A percentile compares a stretch with the other conserved stretches of the same genome.
Conservation (phyloP, 2,888 invertebrate genomes). For the Sericinus montela region DNA sequence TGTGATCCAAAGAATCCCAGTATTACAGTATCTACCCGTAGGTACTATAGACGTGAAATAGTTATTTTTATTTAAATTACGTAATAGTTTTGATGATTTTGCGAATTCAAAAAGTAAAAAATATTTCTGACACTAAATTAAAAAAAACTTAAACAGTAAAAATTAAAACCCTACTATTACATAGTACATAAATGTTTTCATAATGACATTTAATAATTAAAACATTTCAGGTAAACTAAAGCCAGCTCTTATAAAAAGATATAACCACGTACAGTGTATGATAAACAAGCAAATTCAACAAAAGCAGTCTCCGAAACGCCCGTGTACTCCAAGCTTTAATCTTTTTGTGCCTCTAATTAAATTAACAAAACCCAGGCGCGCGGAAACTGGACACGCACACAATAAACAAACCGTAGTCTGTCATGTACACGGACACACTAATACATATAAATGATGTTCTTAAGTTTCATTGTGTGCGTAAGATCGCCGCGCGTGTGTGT, state of each 20-base stretch:
- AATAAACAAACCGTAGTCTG: slow-evolving; percentile 28
- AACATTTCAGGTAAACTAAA: slow-evolving; percentile 5
- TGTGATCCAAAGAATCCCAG: too few species aligned
- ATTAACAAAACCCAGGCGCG: slow-evolving; percentile 76
- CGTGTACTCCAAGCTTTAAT: slow-evolving; percentile 71
- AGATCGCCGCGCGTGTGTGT: slow-evolving; percentile 54
- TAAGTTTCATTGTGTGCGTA: slow-evolving; percentile 43
- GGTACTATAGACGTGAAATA: too few species aligned
- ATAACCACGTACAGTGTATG: slow-evolving; percentile 17
- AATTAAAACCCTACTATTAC: too few species aligned
- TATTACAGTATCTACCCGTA: too few species aligned
- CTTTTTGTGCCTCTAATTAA: slow-evolving; percentile 80
- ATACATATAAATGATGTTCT: slow-evolving; percentile 34
- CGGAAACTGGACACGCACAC: slow-evolving; percentile 76
- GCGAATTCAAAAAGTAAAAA: too few species aligned
- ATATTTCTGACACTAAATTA: too few species aligned
- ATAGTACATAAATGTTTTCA: background rate
- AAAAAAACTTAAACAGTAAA: too few species aligned
- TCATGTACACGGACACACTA: slow-evolving; percentile 35
- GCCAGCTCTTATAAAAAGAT: slow-evolving; percentile 4
- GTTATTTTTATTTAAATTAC: too few species aligned
- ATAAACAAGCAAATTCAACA: slow-evolving; percentile 48
- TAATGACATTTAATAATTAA: slow-evolving; percentile 3
- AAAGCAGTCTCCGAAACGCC: slow-evolving; percentile 68
- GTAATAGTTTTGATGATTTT: background rate